Percentiles rank a stretch among this genome's conserved stretches.
These are phyloP conservation scores for Anagrus nilaparvatae DNA, from an alignment of 1,140 invertebrate genomes.

Conservation along the genomic window DNA sequence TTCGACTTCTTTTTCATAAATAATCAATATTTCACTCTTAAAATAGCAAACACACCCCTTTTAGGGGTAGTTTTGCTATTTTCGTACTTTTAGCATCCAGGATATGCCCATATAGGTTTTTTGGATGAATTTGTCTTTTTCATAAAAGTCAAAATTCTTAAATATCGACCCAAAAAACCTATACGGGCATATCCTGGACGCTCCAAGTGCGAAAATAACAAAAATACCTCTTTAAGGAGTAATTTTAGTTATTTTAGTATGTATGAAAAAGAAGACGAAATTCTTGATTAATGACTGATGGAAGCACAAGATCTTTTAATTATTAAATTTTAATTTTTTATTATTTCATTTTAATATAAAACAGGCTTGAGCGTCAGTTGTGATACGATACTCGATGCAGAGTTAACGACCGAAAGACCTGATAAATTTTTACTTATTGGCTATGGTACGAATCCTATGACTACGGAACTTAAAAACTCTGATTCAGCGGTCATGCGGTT, in stretches of 20 bases:
- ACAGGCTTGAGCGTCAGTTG: constrained; percentile 43
- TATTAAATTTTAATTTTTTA: no score
- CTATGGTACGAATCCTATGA: constrained; percentile 17
- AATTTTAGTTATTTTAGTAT: not conserved
- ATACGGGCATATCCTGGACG: no score
- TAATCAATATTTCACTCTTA: no score
- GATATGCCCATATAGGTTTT: not conserved
- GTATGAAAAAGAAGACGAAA: no score
- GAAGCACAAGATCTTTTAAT: not conserved
- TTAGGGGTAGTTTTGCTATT: no score
- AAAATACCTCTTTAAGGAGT: not conserved
- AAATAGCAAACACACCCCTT: no score
- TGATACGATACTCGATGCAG: constrained; percentile 47
- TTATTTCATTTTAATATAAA: no score
- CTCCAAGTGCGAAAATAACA: no score
- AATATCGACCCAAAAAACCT: no score
- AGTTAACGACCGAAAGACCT: constrained; percentile 41
- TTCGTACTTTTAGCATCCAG: no score
- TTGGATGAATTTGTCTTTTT: not conserved
- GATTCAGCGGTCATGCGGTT: constrained; percentile 29
- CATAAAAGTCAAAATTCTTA: not conserved
- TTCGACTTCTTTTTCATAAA: no score
- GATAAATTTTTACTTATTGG: constrained; percentile 21
- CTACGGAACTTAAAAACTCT: constrained; percentile 8
- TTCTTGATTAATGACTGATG: not conserved